Evolutionary conservation across 2,888 invertebrate genomes (phyloP).

Genomic region (Aspidiotus destructor): DNA sequence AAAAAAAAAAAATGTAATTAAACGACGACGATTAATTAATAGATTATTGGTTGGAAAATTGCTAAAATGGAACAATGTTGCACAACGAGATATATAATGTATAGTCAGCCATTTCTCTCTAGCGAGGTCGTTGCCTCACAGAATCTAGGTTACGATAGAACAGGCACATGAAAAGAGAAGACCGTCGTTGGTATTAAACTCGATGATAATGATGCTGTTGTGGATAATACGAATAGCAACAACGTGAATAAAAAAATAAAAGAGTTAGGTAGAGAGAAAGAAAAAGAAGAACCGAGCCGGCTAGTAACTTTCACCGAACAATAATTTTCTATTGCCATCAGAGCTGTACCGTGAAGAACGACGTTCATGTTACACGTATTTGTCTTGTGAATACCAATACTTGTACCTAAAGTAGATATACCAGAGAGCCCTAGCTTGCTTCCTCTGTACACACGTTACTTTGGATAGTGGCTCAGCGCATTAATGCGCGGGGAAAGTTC

Average conservation of each 20-base stretch:
- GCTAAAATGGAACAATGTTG: slow-evolving; percentile 21
- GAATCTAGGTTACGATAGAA: slow-evolving; percentile 31
- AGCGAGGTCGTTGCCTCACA: slow-evolving; percentile 28
- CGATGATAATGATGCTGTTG: slow-evolving; percentile 31
- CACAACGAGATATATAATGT: slow-evolving; percentile 16
- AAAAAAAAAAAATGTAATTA: background rate
- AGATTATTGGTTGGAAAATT: background rate
- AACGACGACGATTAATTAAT: too few species aligned
- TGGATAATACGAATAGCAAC: slow-evolving; percentile 29
- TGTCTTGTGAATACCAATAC: slow-evolving; percentile 33
- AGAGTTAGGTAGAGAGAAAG: slow-evolving; percentile 14
- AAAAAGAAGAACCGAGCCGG: slow-evolving; percentile 17
- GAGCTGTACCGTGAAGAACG: slow-evolving; percentile 27
- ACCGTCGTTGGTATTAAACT: slow-evolving; percentile 16
- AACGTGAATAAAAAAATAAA: slow-evolving; percentile 4
- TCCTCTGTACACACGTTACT: slow-evolving; percentile 14
- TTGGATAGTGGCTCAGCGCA: slow-evolving; percentile 12
- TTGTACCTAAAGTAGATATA: background rate
- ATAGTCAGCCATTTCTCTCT: slow-evolving; percentile 11
- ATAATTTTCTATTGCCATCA: slow-evolving; percentile 24
- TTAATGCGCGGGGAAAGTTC: slow-evolving; percentile 28
- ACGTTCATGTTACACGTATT: slow-evolving; percentile 29
- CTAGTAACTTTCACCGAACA: slow-evolving; percentile 33
- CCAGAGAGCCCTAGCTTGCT: slow-evolving; percentile 26
- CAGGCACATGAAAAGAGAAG: slow-evolving; percentile 26